phyloP scores from a whole-genome alignment of 2,888 invertebrate species.

The Agrochola circellaris region DNA sequence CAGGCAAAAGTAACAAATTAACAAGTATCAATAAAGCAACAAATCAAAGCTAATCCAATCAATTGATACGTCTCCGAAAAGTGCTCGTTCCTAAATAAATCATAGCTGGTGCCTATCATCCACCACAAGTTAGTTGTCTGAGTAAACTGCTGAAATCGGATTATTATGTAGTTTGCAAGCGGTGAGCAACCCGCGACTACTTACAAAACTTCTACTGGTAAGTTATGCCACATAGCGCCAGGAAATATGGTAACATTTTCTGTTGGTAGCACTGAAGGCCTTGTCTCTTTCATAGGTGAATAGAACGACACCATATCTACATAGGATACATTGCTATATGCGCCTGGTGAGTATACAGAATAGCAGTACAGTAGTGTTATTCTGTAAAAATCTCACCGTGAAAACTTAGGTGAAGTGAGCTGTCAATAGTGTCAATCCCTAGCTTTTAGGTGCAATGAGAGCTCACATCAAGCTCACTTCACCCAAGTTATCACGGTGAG shows the following conservation, averaged over 20 bases:
- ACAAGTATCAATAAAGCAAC: constrained; percentile 1
- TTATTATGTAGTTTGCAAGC: constrained; percentile 57
- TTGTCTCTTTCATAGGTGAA: constrained; percentile 3
- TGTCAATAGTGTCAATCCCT: too few relatives aligned
- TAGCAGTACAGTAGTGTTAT: too few relatives aligned
- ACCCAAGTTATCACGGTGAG: too few relatives aligned
- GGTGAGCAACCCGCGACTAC: constrained; percentile 28
- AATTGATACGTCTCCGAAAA: neutral
- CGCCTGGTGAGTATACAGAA: neutral
- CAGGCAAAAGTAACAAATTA: too few relatives aligned
- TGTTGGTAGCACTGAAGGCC: neutral
- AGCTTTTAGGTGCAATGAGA: too few relatives aligned
- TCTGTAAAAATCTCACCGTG: too few relatives aligned
- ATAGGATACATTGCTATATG: neutral
- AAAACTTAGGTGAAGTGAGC: too few relatives aligned
- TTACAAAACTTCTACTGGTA: constrained; percentile 40
- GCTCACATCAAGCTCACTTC: too few relatives aligned
- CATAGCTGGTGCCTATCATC: constrained; percentile 23
- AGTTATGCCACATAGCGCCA: constrained; percentile 43
- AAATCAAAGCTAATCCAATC: constrained; percentile 23
- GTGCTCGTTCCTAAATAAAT: constrained; percentile 5
- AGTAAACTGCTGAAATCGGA: constrained; percentile 53
- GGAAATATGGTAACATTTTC: constrained; percentile 19
- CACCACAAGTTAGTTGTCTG: constrained; percentile 23
- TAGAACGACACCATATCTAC: neutral